phyloP scores from a whole-genome alignment of 2,113 vertebrate species.

The Protobothrops flavoviridis region DNA sequence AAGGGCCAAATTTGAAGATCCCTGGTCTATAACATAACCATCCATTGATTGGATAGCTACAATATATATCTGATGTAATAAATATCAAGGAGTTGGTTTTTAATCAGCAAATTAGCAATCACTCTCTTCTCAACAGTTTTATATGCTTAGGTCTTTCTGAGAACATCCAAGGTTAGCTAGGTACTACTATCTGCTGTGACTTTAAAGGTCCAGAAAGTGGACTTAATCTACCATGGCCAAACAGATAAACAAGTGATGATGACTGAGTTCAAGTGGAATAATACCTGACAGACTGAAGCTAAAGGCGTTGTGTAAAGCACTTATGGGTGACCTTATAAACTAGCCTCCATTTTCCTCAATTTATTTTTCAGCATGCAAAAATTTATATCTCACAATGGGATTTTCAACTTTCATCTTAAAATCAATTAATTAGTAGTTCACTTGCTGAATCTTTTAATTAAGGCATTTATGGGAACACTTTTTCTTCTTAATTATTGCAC shows the following conservation, averaged over 20 bases:
- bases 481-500: neutral
- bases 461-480: neutral
- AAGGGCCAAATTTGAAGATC: no score
- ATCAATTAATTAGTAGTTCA: neutral
- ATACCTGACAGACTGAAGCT: neutral
- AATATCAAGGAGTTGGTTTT: neutral
- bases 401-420: neutral
- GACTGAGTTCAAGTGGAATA: neutral
- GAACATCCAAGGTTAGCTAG: neutral
- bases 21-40: neutral
- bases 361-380: neutral
- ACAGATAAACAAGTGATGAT: neutral
- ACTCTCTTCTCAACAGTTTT: neutral
- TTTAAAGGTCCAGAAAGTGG: neutral
- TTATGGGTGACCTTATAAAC: neutral
- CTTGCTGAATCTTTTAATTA: neutral
- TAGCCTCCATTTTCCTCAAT: neutral
- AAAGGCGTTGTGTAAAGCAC: neutral
- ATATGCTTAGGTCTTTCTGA: neutral
- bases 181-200: neutral
- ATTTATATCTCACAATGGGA: neutral
- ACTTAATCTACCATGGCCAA: neutral
- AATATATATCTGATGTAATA: neutral
- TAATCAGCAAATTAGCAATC: neutral
- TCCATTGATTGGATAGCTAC: neutral